A percentile compares a stretch with the other conserved stretches of the same genome.
Conservation (phyloP, 1,140 invertebrate species). For the Maniola jurtina region DNA sequence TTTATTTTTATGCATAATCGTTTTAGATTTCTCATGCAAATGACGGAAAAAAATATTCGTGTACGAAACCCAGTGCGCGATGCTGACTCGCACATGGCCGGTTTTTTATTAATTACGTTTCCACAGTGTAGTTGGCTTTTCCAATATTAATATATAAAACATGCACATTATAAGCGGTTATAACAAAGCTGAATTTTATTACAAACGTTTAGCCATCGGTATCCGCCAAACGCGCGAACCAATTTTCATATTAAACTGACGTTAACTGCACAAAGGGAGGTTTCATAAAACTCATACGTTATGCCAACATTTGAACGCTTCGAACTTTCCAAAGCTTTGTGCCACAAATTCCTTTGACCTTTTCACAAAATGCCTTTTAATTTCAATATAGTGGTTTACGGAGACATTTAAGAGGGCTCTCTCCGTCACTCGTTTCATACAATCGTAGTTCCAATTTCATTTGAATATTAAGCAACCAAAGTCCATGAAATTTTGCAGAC, state of each 20-base stretch:
- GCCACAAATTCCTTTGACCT: constrained; percentile 7
- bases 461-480: too few relatives aligned
- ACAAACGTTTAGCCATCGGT: constrained; percentile 5
- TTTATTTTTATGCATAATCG: too few relatives aligned
- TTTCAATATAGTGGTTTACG: not conserved
- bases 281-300: constrained; percentile 12
- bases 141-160: not conserved
- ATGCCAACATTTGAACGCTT: not conserved
- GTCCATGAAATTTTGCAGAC: too few relatives aligned
- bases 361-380: not conserved
- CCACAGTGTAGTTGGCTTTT: too few relatives aligned
- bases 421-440: too few relatives aligned
- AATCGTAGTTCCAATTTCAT: too few relatives aligned
- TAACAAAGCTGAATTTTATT: constrained; percentile 16
- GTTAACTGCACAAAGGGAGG: constrained; percentile 12
- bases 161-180: constrained; percentile 1
- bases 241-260: constrained; percentile 14
- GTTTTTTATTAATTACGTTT: too few relatives aligned
- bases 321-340: not conserved
- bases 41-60: too few relatives aligned
- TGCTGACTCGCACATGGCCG: too few relatives aligned
- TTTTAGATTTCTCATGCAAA: too few relatives aligned
- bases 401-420: too few relatives aligned
- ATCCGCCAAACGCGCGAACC: not conserved
- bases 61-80: too few relatives aligned